Conservation (phyloP, 2,797 vertebrate species). For the Balearica regulorum region DNA sequence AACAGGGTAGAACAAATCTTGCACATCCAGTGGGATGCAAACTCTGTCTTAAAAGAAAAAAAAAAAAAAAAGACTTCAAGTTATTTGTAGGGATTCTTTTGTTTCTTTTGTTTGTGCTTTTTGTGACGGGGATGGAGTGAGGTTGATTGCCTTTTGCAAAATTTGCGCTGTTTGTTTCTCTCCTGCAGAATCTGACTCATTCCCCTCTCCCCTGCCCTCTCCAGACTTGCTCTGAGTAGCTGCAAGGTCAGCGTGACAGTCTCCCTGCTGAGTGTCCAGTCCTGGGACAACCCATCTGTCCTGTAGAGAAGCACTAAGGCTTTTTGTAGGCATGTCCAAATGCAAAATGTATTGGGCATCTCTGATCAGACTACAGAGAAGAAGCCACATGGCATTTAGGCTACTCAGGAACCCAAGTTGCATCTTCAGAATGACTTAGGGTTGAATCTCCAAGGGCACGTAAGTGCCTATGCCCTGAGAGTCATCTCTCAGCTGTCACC, state of each 20-base stretch:
- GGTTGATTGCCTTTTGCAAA: background rate
- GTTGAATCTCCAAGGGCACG: background rate
- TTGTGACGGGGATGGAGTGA: accelerated
- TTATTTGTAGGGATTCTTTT: background rate
- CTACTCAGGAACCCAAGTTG: background rate
- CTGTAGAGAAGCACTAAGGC: background rate
- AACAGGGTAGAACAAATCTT: background rate
- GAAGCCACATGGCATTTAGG: background rate
- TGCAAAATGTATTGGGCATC: background rate
- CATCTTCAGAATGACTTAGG: background rate
- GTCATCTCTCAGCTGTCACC: background rate
- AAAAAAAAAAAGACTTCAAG: background rate
- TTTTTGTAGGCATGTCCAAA: background rate
- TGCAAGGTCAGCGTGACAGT: background rate
- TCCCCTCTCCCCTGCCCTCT: background rate
- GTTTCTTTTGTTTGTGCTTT: background rate
- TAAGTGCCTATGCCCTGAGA: background rate
- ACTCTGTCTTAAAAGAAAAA: background rate
- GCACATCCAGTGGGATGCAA: background rate
- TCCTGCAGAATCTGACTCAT: background rate
- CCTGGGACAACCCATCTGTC: background rate
- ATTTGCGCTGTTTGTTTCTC: background rate
- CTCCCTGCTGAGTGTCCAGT: background rate
- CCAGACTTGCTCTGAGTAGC: background rate
- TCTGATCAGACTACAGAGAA: background rate